Conservation (phyloP, 1,140 invertebrate species). For the Caerostris extrusa region DNA sequence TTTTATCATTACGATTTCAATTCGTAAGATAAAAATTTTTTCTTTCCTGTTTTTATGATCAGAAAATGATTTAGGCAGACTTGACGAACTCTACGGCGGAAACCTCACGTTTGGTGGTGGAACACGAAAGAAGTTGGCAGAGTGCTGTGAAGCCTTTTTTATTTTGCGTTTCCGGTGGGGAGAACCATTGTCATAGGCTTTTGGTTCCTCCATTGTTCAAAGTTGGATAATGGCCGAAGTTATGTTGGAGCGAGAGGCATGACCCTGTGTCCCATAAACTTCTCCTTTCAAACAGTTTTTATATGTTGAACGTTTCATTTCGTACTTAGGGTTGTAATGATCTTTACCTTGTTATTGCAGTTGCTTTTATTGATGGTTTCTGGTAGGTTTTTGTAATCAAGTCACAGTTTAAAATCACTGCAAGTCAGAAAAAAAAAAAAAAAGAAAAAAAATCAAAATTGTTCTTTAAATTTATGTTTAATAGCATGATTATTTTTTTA, state of each 20-base stretch:
- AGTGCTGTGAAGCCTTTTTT: neutral
- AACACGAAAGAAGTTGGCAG: neutral
- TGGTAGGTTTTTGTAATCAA: neutral
- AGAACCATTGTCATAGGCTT: neutral
- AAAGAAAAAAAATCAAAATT: no score
- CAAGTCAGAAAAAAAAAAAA: no score
- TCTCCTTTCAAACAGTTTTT: neutral
- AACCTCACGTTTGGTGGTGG: neutral
- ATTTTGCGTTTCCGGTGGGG: conserved; percentile 21
- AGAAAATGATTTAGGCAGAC: neutral
- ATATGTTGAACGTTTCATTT: conserved; percentile 10
- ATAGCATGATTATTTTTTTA: no score
- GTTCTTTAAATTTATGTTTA: no score
- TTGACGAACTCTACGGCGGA: neutral
- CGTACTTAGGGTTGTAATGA: neutral
- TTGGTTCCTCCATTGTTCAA: neutral
- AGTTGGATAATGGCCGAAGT: neutral
- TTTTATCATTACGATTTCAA: no score
- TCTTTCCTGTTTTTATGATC: no score
- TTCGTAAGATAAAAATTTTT: no score
- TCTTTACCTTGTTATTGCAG: neutral
- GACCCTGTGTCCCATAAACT: conserved; percentile 17
- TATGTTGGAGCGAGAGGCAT: neutral
- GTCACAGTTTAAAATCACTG: no score
- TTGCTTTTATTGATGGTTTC: neutral